phyloP scores from a whole-genome alignment of 2,888 invertebrate species.

The Dynastes tityus region DNA sequence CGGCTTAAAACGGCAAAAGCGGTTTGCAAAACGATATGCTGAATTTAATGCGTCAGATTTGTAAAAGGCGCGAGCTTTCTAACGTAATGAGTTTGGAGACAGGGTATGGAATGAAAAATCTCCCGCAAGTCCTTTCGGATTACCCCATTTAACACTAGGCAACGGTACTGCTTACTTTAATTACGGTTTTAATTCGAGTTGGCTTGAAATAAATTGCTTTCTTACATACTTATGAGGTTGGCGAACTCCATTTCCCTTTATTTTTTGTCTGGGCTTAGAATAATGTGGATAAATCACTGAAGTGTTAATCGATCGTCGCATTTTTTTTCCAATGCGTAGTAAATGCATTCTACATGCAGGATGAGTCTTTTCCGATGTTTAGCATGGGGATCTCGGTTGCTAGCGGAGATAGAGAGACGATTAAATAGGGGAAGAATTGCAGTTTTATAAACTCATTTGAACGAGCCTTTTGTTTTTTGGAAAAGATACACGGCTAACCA shows the following conservation, averaged over 20 bases:
- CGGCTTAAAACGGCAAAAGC: conserved; percentile 16
- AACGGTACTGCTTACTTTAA: conserved; percentile 19
- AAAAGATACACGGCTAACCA: too few species aligned
- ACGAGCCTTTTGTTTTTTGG: too few species aligned
- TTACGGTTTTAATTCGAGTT: conserved; percentile 15
- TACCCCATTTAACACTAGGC: conserved; percentile 20
- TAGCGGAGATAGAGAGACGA: too few species aligned
- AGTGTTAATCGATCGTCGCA: not conserved
- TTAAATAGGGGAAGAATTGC: too few species aligned
- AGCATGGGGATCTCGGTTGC: too few species aligned
- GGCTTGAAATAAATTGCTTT: conserved; percentile 1
- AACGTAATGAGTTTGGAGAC: not conserved
- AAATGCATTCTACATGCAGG: not conserved
- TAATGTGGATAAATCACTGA: not conserved
- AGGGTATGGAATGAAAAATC: conserved; percentile 3
- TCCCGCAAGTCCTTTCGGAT: not conserved
- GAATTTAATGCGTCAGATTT: conserved; percentile 13
- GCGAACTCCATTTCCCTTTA: conserved; percentile 11
- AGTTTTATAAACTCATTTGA: too few species aligned
- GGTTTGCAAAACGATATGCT: not conserved
- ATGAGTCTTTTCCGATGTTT: too few species aligned
- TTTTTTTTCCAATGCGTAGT: not conserved
- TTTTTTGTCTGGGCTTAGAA: conserved; percentile 3
- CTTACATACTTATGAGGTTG: conserved; percentile 17
- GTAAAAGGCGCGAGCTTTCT: conserved; percentile 5